Evolutionary conservation across 1,140 invertebrate genomes (phyloP), one percentile per base, ranked within the genome.

Genomic region (Pseudoatta argentina): DNA sequence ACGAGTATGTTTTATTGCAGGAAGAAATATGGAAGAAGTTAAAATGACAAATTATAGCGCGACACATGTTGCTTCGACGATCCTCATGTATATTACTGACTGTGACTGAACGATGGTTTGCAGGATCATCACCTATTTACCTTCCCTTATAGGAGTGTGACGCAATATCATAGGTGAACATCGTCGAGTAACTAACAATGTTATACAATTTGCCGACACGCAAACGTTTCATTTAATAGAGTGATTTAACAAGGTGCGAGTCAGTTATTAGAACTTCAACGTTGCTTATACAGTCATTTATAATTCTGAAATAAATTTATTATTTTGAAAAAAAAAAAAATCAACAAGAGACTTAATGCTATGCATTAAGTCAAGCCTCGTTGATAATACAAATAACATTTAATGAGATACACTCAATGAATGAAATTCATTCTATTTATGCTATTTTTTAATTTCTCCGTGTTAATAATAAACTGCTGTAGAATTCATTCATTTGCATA

Each of bases 151-250:
- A 81, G 86, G 61, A 78, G 64, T 75, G 77, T 73, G 16, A 55
- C 34, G 51, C 6, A 69, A 61, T 67, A 61, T 59, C 24, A 57
- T 72, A 59, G 64, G 51, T 51, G 61, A 34, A 69, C 21, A 24
- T 34, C 1, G 16, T 0, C 61, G 53, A 24, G 59, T n/a, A 44
- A 81, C 24, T 30, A 59, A 82, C 21, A 73, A 24, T 51, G 59
- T 73, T 61, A 59, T 39, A 59, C 24, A 73, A 81, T 67, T 87
- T 66, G 1, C 21, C 5, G n/a, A 63, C 88, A 93, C 86, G 89
- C 91, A 66, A 92, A 18, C 53, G 57, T 92, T 89, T 88, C 87
- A 93, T 93, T 92, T 92, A 34, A 30, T 82, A 77, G 72, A 92
- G 92, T 92, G 86, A 86, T 66, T 82, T 85, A 78, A 30, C 24